phyloP scores from a whole-genome alignment of 1,140 invertebrate species.

The Nymphalis io region DNA sequence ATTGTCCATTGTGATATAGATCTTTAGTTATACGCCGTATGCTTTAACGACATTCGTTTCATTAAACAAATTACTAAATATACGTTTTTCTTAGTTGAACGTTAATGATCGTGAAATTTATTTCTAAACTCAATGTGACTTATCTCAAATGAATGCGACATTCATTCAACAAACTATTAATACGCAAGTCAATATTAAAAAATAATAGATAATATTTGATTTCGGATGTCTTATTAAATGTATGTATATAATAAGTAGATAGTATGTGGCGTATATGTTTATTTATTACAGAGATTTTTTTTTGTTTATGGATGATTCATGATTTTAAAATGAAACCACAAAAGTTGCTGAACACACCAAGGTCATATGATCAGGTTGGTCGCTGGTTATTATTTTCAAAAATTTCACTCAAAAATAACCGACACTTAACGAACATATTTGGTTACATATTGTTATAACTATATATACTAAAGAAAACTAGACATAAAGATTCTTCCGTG shows the following conservation, averaged over 20 bases:
- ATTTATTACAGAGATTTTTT: constrained; percentile 26
- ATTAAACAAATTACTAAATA: no score
- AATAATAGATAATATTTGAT: not conserved
- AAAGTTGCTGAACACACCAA: not conserved
- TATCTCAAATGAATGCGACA: constrained; percentile 32
- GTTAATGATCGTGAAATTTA: no score
- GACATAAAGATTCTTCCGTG: not conserved
- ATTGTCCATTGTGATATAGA: no score
- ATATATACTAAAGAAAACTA: no score
- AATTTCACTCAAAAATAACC: not conserved
- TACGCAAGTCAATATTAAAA: constrained; percentile 12
- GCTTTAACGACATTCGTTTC: no score
- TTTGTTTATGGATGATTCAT: constrained; percentile 3
- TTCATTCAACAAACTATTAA: constrained; percentile 2
- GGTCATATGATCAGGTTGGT: not conserved
- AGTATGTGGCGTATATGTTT: constrained; percentile 14
- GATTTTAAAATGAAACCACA: not conserved
- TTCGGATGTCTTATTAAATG: not conserved
- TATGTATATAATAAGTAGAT: constrained; percentile 19
- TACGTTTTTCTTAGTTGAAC: no score
- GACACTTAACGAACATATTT: no score
- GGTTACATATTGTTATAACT: no score
- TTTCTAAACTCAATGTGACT: not conserved
- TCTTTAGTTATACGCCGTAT: no score
- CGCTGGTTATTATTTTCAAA: not conserved